Base-by-base conservation (phyloP, 2,113 vertebrate genomes). In the Chrysochloris asiatica region DNA sequence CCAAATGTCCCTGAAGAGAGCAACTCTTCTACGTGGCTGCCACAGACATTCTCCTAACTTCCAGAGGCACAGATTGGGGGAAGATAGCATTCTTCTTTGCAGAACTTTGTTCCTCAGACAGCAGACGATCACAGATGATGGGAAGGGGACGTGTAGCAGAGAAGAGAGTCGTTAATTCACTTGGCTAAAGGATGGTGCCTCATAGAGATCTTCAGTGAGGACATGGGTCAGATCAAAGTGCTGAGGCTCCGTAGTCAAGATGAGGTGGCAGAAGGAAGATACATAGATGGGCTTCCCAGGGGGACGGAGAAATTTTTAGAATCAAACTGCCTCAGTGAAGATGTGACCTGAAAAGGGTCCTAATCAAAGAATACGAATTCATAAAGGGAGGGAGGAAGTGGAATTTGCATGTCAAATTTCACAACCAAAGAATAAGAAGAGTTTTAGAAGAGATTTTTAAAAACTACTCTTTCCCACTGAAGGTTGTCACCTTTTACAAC, bases 381-480 rank as follows among this genome's bases (percentile, higher is more conserved):
- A 59, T 63, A 77, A 89, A 67, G 45, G 9, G 38, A 87, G 76
- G 59, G 52, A 43, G 65, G 54, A 33, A 47, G 69, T 21, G 2
- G 48, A 71, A 75, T 87, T 26, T 91, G 69, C 33, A 14, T 38
- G 43, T 81, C 84, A 87, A 92, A 82, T 72, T 17, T 13, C 73
- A 77, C 43, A 71, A 83, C 63, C 24, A 86, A 79, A 26, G n/a
- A 77, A 80, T 3, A n/a, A 85, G 65, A 56, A 75, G 65, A 59
- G 43, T 52, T 81, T 91, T 45, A 54, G n/a, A 88, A 41, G 16
- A 94, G 67, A 82, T 41, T 47, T 48, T 47, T n/a, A 92, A 38
- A 59, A 41, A 9, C 12, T n/a, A n/a, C 81, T 33, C 38, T 71
- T 78, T 50, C 72, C 47, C n/a, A 73, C 24, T 1, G 2, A 80